phyloP scores from a whole-genome alignment of 92 coral and sea anemone genomes.

The Siderastrea siderea region DNA sequence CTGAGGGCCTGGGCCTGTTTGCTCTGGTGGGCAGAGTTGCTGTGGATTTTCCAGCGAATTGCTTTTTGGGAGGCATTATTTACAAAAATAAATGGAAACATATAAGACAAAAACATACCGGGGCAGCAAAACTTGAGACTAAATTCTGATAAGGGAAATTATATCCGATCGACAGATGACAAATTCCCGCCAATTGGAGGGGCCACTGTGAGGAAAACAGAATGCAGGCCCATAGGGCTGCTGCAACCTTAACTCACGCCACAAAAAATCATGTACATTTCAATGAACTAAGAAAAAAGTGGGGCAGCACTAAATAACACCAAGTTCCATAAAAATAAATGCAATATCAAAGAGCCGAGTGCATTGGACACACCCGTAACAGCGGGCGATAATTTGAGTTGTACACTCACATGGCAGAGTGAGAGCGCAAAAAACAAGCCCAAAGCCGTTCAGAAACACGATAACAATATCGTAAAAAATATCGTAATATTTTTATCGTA shows the following conservation, averaged over 20 bases:
- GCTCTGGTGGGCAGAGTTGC: no score
- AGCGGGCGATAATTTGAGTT: slow-evolving; percentile 14
- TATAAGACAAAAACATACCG: no score
- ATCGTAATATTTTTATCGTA: no score
- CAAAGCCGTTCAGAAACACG: slow-evolving; percentile 2
- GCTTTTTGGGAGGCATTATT: no score
- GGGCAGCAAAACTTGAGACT: no score
- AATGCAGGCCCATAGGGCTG: background rate
- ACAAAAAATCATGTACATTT: background rate
- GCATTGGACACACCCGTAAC: slow-evolving; percentile 23
- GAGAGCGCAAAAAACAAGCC: slow-evolving; percentile 18
- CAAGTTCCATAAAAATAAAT: slow-evolving; percentile 7
- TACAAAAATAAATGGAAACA: no score
- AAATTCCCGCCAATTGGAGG: no score
- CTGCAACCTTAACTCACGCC: background rate
- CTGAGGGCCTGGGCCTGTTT: no score
- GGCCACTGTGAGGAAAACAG: background rate
- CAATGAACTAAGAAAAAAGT: background rate
- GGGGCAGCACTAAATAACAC: slow-evolving; percentile 5
- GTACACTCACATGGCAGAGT: slow-evolving; percentile 20
- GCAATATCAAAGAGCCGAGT: slow-evolving; percentile 1
- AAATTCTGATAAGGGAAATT: no score
- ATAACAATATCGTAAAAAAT: background rate
- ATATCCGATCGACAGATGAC: no score
- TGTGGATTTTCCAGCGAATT: no score